Conservation (phyloP, 2,113 vertebrate species). For the Lophotis ruficrista region DNA sequence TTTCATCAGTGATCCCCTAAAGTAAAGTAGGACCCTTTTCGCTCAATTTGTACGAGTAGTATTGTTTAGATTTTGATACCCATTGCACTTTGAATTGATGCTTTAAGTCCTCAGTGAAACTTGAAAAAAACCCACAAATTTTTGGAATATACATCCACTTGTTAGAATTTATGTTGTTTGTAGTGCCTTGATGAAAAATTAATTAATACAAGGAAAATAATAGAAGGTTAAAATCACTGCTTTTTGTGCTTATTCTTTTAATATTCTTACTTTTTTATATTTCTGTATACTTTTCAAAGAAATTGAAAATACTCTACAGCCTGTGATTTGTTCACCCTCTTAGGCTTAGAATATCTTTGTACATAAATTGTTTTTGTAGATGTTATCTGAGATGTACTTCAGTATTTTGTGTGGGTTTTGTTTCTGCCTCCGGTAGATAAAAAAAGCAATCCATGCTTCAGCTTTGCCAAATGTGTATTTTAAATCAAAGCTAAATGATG, state of each 20-base stretch:
- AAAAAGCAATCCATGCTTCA: not conserved
- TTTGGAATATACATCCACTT: not conserved
- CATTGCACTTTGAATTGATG: not conserved
- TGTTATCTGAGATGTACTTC: not conserved
- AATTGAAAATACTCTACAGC: not conserved
- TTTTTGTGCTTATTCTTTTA: not conserved
- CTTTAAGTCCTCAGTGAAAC: fast-evolving
- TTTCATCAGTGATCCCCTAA: not conserved
- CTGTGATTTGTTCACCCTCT: not conserved
- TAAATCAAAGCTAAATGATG: not conserved
- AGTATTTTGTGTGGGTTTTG: not conserved
- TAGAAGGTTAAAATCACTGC: not conserved
- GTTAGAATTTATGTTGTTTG: not conserved
- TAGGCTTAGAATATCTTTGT: not conserved
- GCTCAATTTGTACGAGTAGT: not conserved
- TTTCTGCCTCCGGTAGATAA: not conserved
- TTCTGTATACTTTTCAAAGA: not conserved
- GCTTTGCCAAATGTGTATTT: not conserved
- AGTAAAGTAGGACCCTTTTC: not conserved
- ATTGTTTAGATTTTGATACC: not conserved
- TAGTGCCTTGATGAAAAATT: not conserved
- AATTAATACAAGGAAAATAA: not conserved
- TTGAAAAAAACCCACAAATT: not conserved
- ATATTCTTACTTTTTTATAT: not conserved
- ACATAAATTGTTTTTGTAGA: fast-evolving